A percentile compares a stretch with the other conserved stretches of the same genome.
Evolutionary conservation across 2,888 invertebrate species (phyloP).

Genomic region (Diogma glabrata): DNA sequence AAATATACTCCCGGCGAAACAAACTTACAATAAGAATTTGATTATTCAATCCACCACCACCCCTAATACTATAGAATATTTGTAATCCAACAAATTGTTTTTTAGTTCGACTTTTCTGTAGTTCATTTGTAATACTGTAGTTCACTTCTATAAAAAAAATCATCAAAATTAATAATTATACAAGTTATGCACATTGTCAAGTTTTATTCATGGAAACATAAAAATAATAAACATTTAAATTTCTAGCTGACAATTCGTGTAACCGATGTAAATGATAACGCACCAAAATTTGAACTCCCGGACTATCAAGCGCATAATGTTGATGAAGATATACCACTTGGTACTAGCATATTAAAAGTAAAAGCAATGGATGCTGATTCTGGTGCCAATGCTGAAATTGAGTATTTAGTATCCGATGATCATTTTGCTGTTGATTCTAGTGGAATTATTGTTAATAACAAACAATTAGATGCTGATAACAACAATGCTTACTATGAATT

Average conservation of each 20-base stretch:
- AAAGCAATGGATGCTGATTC: constrained; percentile 94
- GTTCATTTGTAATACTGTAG: too few species aligned
- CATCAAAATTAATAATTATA: too few species aligned
- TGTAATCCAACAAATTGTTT: too few species aligned
- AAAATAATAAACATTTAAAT: too few species aligned
- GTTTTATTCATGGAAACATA: too few species aligned
- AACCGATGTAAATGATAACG: constrained; percentile 95
- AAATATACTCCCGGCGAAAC: too few species aligned
- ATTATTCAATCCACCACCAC: too few species aligned
- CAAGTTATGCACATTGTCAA: too few species aligned
- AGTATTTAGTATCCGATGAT: constrained; percentile 80
- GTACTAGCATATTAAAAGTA: constrained; percentile 86
- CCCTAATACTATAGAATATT: too few species aligned
- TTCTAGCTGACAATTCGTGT: constrained; percentile 79
- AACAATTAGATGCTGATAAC: constrained; percentile 89
- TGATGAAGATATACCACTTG: constrained; percentile 86
- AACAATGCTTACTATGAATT: constrained; percentile 96
- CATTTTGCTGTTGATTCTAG: constrained; percentile 90
- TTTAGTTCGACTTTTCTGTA: too few species aligned
- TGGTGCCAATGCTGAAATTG: constrained; percentile 89
- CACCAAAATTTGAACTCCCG: constrained; percentile 90
- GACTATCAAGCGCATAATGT: constrained; percentile 96
- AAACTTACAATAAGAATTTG: too few species aligned
- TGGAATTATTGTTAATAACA: constrained; percentile 86
- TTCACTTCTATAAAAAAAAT: too few species aligned